These are phyloP conservation scores for Ladona fulva DNA, from an alignment of 1,140 invertebrate species.

Conservation along the genomic window DNA sequence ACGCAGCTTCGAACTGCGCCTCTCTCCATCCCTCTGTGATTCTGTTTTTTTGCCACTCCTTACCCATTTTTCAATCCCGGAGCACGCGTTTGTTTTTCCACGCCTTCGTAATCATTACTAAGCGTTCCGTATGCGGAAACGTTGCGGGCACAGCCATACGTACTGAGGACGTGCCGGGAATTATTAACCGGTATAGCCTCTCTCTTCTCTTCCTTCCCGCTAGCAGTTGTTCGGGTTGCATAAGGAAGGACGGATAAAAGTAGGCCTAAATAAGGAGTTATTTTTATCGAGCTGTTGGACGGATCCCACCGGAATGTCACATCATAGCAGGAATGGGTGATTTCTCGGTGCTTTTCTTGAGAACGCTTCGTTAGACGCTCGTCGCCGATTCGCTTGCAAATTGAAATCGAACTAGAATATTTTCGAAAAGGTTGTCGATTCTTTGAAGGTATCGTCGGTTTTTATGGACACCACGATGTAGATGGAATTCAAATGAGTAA, in stretches of 20 bases:
- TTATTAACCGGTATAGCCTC: background rate
- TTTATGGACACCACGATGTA: too few species aligned
- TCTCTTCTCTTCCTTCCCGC: background rate
- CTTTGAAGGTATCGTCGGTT: too few species aligned
- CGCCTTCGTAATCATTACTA: conserved; percentile 9
- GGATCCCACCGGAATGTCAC: too few species aligned
- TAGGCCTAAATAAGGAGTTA: background rate
- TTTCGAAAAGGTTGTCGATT: too few species aligned
- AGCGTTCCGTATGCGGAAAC: conserved; percentile 6
- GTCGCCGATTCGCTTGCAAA: too few species aligned
- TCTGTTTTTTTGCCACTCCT: background rate
- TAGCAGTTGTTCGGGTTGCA: background rate
- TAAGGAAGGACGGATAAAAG: background rate
- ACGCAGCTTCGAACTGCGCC: background rate
- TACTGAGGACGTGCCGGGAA: background rate
- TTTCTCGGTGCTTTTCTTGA: too few species aligned
- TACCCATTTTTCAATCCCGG: background rate
- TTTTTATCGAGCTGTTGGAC: background rate
- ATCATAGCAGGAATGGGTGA: too few species aligned
- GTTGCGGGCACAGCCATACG: background rate
- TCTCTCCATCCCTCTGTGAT: background rate
- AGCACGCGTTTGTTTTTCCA: conserved; percentile 4
- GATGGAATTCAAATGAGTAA: too few species aligned
- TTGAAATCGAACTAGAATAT: too few species aligned
- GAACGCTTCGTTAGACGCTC: too few species aligned